Conservation (phyloP, 2,888 invertebrate species). For the Theristus sp. region DNA sequence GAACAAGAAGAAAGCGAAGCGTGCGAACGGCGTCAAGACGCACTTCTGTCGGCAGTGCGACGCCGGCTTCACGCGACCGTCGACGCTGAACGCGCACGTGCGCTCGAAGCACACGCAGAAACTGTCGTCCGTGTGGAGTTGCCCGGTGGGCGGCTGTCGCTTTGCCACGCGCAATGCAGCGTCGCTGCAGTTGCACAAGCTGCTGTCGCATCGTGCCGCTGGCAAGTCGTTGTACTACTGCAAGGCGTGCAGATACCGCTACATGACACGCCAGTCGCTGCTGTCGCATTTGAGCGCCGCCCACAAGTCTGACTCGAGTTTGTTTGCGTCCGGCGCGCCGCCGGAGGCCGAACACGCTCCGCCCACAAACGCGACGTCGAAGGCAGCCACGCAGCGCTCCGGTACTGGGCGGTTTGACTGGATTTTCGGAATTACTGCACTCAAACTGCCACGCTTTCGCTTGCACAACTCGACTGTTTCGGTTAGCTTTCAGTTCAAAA, state of each 20-base stretch:
- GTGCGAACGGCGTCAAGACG: not conserved
- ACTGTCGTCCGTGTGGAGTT: not conserved
- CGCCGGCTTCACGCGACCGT: not conserved
- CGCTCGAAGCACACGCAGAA: not conserved
- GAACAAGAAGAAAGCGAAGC: not conserved
- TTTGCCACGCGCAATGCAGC: not conserved
- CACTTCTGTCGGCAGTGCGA: conserved; percentile 1
- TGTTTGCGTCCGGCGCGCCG: not conserved
- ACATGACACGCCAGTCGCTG: not conserved
- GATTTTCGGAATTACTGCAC: no score
- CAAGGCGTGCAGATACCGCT: not conserved
- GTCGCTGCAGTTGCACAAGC: not conserved
- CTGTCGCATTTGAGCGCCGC: not conserved
- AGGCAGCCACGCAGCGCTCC: no score
- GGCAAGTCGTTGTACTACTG: not conserved
- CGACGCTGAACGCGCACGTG: not conserved
- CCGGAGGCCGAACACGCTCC: no score
- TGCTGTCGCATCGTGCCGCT: not conserved
- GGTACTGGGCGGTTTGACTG: no score
- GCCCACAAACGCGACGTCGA: no score
- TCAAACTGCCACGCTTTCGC: no score
- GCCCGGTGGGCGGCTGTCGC: not conserved
- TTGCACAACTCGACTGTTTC: no score
- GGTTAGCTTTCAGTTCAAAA: no score
- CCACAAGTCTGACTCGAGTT: not conserved